A percentile compares a stretch with the other conserved stretches of the same genome.
Evolutionary conservation across 2,888 invertebrate species (phyloP).

Genomic region (Gryllus longicercus): DNA sequence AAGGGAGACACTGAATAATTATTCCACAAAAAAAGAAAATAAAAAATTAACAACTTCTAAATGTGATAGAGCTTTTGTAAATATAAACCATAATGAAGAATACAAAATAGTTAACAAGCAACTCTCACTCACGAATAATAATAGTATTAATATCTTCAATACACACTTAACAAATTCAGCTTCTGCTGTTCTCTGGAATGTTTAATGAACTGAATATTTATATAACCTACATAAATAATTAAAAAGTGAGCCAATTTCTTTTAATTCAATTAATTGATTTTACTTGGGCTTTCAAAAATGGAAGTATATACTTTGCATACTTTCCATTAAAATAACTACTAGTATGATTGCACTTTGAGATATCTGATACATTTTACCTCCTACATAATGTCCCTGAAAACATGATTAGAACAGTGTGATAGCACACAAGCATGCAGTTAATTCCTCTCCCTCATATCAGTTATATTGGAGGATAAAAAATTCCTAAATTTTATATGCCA

Average conservation of each 20-base stretch:
- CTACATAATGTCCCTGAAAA: conserved; percentile 2
- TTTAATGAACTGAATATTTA: neutral
- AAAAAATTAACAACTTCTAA: neutral
- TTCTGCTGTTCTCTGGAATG: neutral
- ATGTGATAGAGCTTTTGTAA: conserved; percentile 9
- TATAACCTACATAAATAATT: too few relatives aligned
- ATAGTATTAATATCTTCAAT: conserved; percentile 1
- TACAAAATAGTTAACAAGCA: conserved; percentile 17
- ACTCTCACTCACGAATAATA: neutral
- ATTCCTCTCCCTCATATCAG: neutral
- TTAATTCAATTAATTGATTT: too few relatives aligned
- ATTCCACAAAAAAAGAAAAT: neutral
- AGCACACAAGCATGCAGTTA: conserved; percentile 4
- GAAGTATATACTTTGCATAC: neutral
- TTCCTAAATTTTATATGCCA: neutral
- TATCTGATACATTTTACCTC: neutral
- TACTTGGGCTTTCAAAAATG: too few relatives aligned
- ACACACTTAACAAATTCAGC: neutral
- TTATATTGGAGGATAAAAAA: neutral
- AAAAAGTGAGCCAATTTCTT: too few relatives aligned
- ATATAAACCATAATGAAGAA: conserved; percentile 11
- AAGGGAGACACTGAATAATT: neutral
- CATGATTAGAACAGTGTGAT: neutral
- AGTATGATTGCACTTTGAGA: neutral
- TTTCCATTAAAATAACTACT: neutral